Evolutionary conservation across 2,113 vertebrate species (phyloP).

Genomic region (Hippopotamus amphibius): DNA sequence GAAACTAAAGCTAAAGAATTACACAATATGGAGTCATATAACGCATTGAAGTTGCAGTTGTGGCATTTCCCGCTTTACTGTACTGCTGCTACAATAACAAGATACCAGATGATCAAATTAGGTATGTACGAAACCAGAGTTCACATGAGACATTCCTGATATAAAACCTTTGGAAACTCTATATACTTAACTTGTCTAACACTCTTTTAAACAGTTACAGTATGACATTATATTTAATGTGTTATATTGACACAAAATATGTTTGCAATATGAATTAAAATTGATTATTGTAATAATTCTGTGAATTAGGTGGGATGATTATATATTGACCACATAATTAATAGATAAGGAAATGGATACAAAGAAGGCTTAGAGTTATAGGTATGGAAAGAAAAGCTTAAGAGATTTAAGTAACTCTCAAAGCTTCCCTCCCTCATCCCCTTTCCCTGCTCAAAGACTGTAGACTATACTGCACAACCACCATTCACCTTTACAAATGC

Average conservation of each 20-base stretch:
- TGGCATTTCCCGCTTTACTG: not conserved
- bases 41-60: not conserved
- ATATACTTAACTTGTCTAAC: not conserved
- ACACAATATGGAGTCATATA: not conserved
- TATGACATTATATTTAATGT: not conserved
- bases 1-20: slow-evolving; percentile 31
- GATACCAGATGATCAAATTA: not conserved
- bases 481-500: not conserved
- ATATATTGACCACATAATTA: not conserved
- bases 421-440: not conserved
- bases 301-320: not conserved
- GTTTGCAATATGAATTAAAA: not conserved
- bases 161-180: not conserved
- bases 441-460: not conserved
- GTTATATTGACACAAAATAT: not conserved
- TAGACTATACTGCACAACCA: not conserved
- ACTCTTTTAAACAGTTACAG: not conserved
- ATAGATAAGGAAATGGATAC: not conserved
- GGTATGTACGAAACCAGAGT: not conserved
- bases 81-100: not conserved
- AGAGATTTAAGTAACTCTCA: not conserved
- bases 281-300: not conserved
- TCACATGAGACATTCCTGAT: not conserved
- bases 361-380: slow-evolving; percentile 5
- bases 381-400: not conserved